These are phyloP conservation scores for Emmelina monodactyla DNA, from an alignment of 2,888 invertebrate genomes.

Conservation along the genomic window DNA sequence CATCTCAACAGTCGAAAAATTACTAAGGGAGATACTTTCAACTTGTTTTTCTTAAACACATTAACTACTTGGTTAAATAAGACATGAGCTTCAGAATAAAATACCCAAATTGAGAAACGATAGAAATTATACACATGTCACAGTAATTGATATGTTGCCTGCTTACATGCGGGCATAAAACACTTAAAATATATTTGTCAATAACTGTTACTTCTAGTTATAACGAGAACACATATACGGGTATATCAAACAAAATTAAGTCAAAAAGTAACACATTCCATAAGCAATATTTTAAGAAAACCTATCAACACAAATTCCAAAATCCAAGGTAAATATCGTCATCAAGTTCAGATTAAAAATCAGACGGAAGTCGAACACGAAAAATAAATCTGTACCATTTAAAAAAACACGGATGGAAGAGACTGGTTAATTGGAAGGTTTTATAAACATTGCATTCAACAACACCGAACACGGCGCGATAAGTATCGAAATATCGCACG, in stretches of 20 bases:
- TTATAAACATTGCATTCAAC: conserved; percentile 4
- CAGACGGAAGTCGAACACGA: not conserved
- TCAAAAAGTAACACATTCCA: too few species aligned
- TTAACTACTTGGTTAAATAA: not conserved
- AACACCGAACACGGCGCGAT: conserved; percentile 21
- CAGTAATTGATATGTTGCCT: conserved; percentile 54
- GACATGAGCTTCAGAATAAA: not conserved
- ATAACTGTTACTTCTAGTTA: not conserved
- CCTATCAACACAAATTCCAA: too few species aligned
- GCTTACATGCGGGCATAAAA: conserved; percentile 50
- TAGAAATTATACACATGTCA: not conserved
- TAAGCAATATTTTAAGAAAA: too few species aligned
- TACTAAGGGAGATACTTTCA: conserved; percentile 23
- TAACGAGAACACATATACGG: conserved; percentile 30
- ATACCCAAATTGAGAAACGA: conserved; percentile 1
- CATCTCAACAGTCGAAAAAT: conserved; percentile 28
- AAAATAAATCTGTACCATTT: not conserved
- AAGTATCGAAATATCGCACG: conserved; percentile 31
- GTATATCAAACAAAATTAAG: too few species aligned
- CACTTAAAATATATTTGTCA: too few species aligned
- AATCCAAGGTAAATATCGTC: conserved; percentile 15
- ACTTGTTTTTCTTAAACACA: conserved; percentile 20
- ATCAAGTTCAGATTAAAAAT: conserved; percentile 1
- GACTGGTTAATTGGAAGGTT: conserved; percentile 1
- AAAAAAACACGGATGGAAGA: not conserved